Base-by-base conservation (phyloP, 2,888 invertebrate species). In the Drosophila leonis region DNA sequence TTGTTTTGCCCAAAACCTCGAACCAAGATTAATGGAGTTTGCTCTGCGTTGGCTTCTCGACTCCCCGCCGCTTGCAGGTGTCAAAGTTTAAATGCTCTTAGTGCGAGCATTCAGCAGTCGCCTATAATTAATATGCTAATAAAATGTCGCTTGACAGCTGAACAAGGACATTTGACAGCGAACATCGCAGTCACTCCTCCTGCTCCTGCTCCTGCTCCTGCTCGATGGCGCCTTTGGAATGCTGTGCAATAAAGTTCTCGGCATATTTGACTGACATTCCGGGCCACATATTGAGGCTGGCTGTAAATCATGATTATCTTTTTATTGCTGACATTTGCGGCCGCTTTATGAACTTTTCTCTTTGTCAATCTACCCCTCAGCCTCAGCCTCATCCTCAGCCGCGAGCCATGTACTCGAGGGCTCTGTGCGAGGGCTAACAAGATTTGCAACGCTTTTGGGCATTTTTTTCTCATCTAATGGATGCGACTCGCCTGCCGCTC, bases 281-380 rank as follows among this genome's bases (percentile, higher is more conserved):
- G n/a, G n/a, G 80, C 73, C 54, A 75, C 75, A 79, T 72, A 72
- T 75, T 80, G 71, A 56, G 73, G 49, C 62, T 68, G 68, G 81
- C 78, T 74, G 82, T 88, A 83, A 88, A 86, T 88, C 75, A 88
- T 83, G 81, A 69, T 81, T 73, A 81, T 76, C 78, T 76, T 72
- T 72, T 79, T 78, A 83, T 76, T 78, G 76, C 73, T 74, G 80
- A 80, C 78, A 75, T 65, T 72, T 79, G 79, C 79, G 79, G 78
- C 57, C 73, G 56, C 79, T 79, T 78, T 78, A 78, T 78, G 78
- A 78, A 78, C 79, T 68, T 55, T 37, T 24, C 44, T 41, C n/a
- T 29, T 29, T 29, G 24, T 54, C 52, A 24, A 52, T 52, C 41
- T 51, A 12, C 24, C 42, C 20, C 39, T 12, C 41, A 5, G n/a